phyloP scores from a whole-genome alignment of 2,888 invertebrate species.

The Cryptocheilus praepositus region DNA sequence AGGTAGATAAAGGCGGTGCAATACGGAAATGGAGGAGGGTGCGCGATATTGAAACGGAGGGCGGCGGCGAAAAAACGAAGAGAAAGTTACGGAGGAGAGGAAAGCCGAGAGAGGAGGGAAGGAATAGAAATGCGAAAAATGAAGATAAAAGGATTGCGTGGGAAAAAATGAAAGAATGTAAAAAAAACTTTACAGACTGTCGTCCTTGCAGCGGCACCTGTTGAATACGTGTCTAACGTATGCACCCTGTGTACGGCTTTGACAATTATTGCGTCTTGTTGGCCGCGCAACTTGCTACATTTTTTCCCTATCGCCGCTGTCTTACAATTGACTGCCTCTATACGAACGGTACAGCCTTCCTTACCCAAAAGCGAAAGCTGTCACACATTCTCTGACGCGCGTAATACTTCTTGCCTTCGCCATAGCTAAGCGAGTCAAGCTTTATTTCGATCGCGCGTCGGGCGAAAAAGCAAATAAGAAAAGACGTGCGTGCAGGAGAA shows the following conservation, averaged over 20 bases:
- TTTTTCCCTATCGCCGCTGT: too few species aligned
- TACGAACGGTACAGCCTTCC: too few species aligned
- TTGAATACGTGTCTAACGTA: slow-evolving; percentile 45
- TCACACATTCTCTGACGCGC: too few species aligned
- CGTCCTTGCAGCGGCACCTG: slow-evolving; percentile 48
- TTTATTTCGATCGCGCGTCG: too few species aligned
- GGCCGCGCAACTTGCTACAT: too few species aligned
- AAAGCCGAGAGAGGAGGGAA: background rate
- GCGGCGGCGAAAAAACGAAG: background rate
- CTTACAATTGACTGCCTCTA: too few species aligned
- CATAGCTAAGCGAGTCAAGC: background rate
- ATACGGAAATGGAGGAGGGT: background rate
- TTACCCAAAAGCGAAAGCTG: too few species aligned
- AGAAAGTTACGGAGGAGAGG: background rate
- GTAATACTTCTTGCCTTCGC: background rate
- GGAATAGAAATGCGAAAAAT: background rate
- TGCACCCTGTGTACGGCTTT: slow-evolving; percentile 33
- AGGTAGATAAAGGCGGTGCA: too few species aligned
- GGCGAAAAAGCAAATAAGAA: too few species aligned
- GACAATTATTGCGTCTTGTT: slow-evolving; percentile 36
- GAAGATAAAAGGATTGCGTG: background rate
- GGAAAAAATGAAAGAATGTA: slow-evolving; percentile 4
- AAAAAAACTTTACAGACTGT: slow-evolving; percentile 10
- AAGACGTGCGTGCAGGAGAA: too few species aligned
- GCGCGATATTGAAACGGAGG: background rate